These are phyloP conservation scores for Odocoileus hemionus DNA, from an alignment of 2,113 vertebrate species.

Conservation along the genomic window DNA sequence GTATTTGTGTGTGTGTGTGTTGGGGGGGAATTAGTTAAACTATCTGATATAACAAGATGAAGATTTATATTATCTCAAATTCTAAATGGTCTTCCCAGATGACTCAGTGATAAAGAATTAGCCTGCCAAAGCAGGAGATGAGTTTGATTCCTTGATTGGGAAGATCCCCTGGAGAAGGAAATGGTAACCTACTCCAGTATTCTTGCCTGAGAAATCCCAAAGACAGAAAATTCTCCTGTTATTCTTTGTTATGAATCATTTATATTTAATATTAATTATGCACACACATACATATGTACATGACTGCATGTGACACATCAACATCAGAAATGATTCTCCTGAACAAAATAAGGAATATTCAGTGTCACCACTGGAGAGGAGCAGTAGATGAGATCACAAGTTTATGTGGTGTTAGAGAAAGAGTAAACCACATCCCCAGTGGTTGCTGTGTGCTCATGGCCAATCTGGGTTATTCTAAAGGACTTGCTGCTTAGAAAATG, in stretches of 20 bases:
- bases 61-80: background rate
- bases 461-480: background rate
- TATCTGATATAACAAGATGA: background rate
- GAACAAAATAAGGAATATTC: background rate
- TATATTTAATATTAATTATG: background rate
- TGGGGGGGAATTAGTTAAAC: background rate
- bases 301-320: background rate
- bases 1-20: background rate
- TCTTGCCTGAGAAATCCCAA: background rate
- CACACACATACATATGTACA: background rate
- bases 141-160: background rate
- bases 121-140: background rate
- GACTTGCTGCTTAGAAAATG: background rate
- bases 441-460: background rate
- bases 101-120: background rate
- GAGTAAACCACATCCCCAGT: background rate
- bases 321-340: background rate
- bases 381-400: too few relatives aligned
- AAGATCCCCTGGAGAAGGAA: background rate
- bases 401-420: background rate
- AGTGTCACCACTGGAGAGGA: background rate
- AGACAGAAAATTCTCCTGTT: background rate
- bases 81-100: background rate
- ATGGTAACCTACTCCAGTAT: background rate
- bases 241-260: background rate